phyloP scores from a whole-genome alignment of 2,888 invertebrate species.

The Pyrgus malvae region DNA sequence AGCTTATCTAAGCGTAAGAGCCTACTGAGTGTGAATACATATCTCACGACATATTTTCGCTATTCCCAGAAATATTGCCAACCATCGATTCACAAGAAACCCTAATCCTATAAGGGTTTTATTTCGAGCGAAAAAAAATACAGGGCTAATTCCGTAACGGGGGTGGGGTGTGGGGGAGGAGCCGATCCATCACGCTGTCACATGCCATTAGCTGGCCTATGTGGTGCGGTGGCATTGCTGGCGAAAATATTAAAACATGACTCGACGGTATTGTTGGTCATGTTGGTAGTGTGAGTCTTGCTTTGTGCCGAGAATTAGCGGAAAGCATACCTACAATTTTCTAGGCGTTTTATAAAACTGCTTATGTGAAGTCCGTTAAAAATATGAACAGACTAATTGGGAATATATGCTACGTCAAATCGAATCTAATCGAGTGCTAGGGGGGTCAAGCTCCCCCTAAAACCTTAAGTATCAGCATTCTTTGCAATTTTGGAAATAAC shows the following conservation, averaged over 20 bases:
- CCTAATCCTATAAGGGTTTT: slow-evolving; percentile 18
- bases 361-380: too few relatives aligned
- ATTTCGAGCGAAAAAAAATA: slow-evolving; percentile 31
- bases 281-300: too few relatives aligned
- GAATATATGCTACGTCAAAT: too few relatives aligned
- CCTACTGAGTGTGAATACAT: too few relatives aligned
- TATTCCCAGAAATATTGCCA: not conserved
- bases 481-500: slow-evolving; percentile 19
- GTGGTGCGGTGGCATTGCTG: slow-evolving; percentile 35
- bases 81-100: slow-evolving; percentile 13
- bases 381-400: too few relatives aligned
- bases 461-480: too few relatives aligned
- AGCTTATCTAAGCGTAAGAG: too few relatives aligned
- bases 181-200: slow-evolving; percentile 79
- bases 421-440: too few relatives aligned
- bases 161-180: slow-evolving; percentile 29
- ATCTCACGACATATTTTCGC: too few relatives aligned
- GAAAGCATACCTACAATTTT: too few relatives aligned
- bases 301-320: too few relatives aligned
- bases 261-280: slow-evolving; percentile 7
- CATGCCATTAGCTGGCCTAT: slow-evolving; percentile 76
- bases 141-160: slow-evolving; percentile 27
- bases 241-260: slow-evolving; percentile 24
- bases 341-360: not conserved
- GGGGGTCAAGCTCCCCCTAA: too few relatives aligned